A percentile compares a stretch with the other conserved stretches of the same genome.
These are phyloP conservation scores for Helostoma temminkii DNA, from an alignment of 2,797 vertebrate genomes.

Conservation along the genomic window DNA sequence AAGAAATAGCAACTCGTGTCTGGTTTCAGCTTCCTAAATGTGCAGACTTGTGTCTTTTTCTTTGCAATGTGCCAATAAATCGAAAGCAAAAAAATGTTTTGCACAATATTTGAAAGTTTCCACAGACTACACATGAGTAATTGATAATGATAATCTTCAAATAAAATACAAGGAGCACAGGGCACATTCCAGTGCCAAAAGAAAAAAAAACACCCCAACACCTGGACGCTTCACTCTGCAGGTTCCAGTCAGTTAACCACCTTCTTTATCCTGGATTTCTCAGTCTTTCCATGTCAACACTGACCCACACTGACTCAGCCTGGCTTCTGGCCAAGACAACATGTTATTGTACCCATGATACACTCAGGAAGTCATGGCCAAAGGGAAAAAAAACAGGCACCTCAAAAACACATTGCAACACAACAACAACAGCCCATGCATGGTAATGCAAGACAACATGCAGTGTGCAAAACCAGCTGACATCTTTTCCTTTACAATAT, in stretches of 20 bases:
- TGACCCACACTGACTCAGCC: constrained; percentile 20
- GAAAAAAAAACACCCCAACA: too few species aligned
- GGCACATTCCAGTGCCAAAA: neutral
- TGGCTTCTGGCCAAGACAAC: constrained; percentile 45
- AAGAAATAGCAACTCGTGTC: neutral
- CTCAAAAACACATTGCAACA: constrained; percentile 22
- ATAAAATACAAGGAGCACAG: neutral
- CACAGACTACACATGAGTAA: too few species aligned
- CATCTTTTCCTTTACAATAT: neutral
- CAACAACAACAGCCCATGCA: constrained; percentile 17
- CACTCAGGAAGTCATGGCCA: constrained; percentile 57
- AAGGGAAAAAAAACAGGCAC: constrained; percentile 14
- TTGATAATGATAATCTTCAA: too few species aligned
- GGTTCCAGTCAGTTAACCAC: neutral
- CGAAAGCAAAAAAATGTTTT: neutral
- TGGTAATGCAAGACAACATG: neutral
- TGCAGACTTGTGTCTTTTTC: too few species aligned
- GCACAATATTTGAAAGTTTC: too few species aligned
- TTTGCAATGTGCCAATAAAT: neutral
- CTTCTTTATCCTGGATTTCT: neutral
- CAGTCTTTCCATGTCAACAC: constrained; percentile 12
- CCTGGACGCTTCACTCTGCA: constrained; percentile 8
- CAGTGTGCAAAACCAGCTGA: neutral
- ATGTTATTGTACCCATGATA: constrained; percentile 57
- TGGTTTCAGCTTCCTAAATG: neutral